These are phyloP conservation scores for Cyprinodon diabolis DNA, from an alignment of 2,797 vertebrate genomes.

Conservation along the genomic window DNA sequence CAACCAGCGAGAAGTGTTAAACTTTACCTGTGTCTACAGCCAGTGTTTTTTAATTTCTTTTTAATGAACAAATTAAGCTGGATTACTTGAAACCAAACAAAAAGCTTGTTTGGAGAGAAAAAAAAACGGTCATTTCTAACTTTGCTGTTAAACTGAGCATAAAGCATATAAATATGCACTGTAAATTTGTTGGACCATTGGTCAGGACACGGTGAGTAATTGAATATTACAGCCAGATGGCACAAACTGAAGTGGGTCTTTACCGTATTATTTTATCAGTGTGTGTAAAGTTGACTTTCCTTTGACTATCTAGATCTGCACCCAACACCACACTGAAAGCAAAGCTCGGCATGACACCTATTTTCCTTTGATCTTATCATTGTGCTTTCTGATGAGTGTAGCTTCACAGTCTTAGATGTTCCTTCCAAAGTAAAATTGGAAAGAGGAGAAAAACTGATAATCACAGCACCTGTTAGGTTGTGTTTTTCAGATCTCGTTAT, in stretches of 20 bases:
- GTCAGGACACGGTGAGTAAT: neutral
- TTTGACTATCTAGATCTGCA: neutral
- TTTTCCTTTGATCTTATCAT: neutral
- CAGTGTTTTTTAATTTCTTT: no score
- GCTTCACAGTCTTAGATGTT: neutral
- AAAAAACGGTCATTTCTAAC: neutral
- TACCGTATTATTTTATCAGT: neutral
- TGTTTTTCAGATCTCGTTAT: constrained; percentile 24
- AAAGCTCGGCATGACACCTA: neutral
- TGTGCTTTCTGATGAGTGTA: constrained; percentile 24
- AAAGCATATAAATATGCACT: neutral
- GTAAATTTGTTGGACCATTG: neutral
- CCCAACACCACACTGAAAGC: neutral
- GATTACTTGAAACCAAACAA: neutral
- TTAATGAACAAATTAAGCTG: neutral
- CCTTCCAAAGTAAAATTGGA: constrained; percentile 5
- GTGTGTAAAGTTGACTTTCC: neutral
- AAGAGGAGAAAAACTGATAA: constrained; percentile 10
- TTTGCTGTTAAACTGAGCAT: neutral
- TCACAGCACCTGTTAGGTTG: constrained; percentile 42
- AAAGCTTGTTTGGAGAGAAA: no score
- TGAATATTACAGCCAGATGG: neutral
- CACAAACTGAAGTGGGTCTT: neutral
- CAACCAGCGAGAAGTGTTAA: no score
- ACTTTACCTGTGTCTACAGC: no score